These are phyloP conservation scores for Alauda arvensis DNA, from an alignment of 2,797 vertebrate genomes.

Conservation along the genomic window DNA sequence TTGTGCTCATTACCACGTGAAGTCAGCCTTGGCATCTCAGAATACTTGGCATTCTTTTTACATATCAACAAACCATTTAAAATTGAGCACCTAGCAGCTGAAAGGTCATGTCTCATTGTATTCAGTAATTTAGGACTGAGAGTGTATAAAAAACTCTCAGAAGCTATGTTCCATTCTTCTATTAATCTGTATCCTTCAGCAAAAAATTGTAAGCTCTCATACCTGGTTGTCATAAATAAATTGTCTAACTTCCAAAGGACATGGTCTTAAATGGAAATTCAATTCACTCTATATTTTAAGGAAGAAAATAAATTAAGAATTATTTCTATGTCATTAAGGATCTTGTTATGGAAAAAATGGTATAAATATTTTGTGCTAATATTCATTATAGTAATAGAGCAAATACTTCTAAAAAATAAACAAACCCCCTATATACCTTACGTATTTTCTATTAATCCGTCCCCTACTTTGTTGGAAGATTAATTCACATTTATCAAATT, in stretches of 20 bases:
- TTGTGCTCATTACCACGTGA: slow-evolving; percentile 44
- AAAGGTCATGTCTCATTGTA: slow-evolving; percentile 47
- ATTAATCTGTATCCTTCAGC: slow-evolving; percentile 13
- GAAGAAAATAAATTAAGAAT: background rate
- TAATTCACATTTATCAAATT: background rate
- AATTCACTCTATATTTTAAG: background rate
- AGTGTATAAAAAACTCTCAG: slow-evolving; percentile 40
- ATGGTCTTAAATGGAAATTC: slow-evolving; percentile 35
- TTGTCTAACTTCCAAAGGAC: slow-evolving; percentile 47
- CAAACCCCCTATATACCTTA: accelerated
- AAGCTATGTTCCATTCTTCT: slow-evolving; percentile 37
- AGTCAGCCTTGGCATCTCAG: slow-evolving; percentile 15
- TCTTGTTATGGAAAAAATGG: slow-evolving; percentile 22
- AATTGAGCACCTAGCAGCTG: slow-evolving; percentile 32
- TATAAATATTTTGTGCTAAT: slow-evolving; percentile 29
- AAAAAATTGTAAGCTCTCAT: slow-evolving; percentile 41
- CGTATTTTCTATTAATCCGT: background rate
- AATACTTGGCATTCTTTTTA: slow-evolving; percentile 47
- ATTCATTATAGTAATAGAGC: background rate
- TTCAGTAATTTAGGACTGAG: slow-evolving; percentile 28
- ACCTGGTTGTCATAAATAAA: slow-evolving; percentile 32
- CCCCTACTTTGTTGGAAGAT: background rate
- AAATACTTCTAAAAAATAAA: background rate
- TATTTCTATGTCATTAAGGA: background rate
- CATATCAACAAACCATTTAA: slow-evolving; percentile 61